These are phyloP conservation scores for Perithous albicinctus DNA, from an alignment of 2,888 invertebrate genomes.

Conservation along the genomic window DNA sequence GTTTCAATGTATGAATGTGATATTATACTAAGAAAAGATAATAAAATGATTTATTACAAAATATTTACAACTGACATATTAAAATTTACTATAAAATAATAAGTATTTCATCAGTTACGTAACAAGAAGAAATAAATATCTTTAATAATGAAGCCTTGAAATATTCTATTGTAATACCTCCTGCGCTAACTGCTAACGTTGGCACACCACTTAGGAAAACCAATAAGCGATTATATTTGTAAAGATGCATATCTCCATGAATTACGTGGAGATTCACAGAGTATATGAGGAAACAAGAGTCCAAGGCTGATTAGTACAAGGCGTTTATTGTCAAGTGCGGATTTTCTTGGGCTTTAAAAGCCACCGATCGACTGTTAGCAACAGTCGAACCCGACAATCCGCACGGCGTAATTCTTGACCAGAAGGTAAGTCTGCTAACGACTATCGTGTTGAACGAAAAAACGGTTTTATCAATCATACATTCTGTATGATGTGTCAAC, in stretches of 20 bases:
- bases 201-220: background rate
- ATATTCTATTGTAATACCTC: background rate
- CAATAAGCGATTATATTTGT: background rate
- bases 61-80: background rate
- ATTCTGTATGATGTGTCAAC: background rate
- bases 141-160: constrained; percentile 2
- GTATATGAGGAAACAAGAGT: constrained; percentile 5
- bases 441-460: background rate
- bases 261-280: background rate
- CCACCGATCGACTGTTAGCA: background rate
- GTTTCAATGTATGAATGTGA: too few species aligned
- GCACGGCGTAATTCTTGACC: background rate
- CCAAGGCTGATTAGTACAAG: constrained; percentile 1
- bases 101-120: background rate
- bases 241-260: background rate
- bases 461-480: background rate
- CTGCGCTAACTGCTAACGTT: background rate
- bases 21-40: too few species aligned
- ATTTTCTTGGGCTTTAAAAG: constrained; percentile 6
- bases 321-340: background rate
- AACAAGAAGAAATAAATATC: background rate
- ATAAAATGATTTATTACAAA: too few species aligned
- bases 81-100: background rate
- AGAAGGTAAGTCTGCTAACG: background rate
- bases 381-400: background rate